Conservation (phyloP, 2,113 vertebrate species). For the Chauna torquata region DNA sequence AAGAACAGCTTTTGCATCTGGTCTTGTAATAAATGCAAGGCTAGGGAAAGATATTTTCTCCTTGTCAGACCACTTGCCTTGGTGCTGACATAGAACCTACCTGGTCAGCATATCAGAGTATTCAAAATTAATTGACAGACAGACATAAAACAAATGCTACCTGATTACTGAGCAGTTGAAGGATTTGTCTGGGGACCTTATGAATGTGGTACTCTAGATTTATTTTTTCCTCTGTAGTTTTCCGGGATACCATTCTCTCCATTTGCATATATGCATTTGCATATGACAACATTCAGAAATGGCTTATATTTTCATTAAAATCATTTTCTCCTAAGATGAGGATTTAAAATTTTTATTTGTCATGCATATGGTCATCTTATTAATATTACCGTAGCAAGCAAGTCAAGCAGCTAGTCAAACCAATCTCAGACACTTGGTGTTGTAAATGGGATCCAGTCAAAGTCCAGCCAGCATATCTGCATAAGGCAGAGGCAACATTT, state of each 20-base stretch:
- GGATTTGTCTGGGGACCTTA: background rate
- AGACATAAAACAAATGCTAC: background rate
- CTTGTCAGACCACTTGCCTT: background rate
- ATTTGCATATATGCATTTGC: rapidly evolving
- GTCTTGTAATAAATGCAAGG: background rate
- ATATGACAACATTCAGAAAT: background rate
- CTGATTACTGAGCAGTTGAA: background rate
- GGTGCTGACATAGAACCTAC: background rate
- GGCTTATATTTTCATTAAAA: background rate
- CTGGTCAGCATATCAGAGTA: background rate
- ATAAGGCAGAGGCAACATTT: background rate
- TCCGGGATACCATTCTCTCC: background rate
- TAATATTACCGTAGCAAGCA: background rate
- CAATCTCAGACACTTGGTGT: background rate
- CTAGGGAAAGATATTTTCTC: background rate
- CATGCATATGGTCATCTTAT: background rate
- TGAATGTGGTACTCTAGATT: background rate
- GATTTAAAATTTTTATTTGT: background rate
- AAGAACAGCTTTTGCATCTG: background rate
- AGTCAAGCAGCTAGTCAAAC: background rate
- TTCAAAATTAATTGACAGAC: background rate
- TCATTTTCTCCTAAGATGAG: background rate
- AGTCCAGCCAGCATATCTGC: background rate
- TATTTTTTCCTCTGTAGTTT: background rate
- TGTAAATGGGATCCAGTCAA: background rate